phyloP scores from a whole-genome alignment of 2,888 invertebrate species.

The Calameuta filiformis region DNA sequence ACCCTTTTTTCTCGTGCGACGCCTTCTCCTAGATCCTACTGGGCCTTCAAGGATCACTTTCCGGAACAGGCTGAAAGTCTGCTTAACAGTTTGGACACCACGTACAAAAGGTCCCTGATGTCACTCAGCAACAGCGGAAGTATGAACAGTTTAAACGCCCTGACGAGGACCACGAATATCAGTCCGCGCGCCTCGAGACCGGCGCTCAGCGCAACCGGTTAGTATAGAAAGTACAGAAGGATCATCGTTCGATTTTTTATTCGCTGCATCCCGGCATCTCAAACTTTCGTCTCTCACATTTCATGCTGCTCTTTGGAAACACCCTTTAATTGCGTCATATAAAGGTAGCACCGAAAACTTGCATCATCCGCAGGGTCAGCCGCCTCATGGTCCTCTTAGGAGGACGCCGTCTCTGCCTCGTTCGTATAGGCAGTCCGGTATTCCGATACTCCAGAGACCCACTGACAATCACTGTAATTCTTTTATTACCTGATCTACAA shows the following conservation, averaged over 20 bases:
- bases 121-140: constrained; percentile 71
- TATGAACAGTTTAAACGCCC: constrained; percentile 67
- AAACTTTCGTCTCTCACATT: constrained; percentile 37
- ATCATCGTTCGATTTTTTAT: not conserved
- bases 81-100: constrained; percentile 84
- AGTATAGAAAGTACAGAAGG: not conserved
- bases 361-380: constrained; percentile 61
- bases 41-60: constrained; percentile 90
- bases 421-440: constrained; percentile 72
- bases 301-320: constrained; percentile 57
- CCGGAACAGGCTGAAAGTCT: constrained; percentile 89
- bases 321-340: constrained; percentile 27
- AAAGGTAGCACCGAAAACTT: constrained; percentile 74
- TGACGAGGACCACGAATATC: constrained; percentile 63
- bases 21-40: constrained; percentile 78
- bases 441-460: constrained; percentile 69
- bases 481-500: constrained; percentile 22
- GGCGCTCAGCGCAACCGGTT: constrained; percentile 67
- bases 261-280: not conserved
- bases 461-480: constrained; percentile 63
- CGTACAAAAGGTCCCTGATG: constrained; percentile 76
- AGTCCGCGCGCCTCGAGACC: constrained; percentile 63
- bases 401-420: constrained; percentile 72
- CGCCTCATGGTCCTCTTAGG: constrained; percentile 66
- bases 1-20: not conserved